Percentiles rank a stretch among this genome's conserved stretches.
Conservation (phyloP, 2,888 invertebrate genomes). For the Amblyjoppa proteus region DNA sequence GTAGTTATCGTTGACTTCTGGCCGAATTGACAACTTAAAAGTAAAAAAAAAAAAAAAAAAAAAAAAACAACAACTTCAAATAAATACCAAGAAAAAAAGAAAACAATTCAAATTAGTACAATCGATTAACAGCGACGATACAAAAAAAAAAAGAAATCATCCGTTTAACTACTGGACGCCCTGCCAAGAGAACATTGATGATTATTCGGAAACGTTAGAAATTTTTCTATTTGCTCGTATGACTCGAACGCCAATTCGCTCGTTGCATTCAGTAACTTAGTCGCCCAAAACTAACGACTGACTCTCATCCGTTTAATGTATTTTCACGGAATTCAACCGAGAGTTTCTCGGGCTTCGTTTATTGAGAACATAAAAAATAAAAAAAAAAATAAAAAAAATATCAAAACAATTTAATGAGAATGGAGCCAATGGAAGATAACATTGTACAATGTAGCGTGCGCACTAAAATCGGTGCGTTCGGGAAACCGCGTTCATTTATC, state of each 20-base stretch:
- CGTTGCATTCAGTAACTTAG: background rate
- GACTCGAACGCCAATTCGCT: background rate
- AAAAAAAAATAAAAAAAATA: too few relatives aligned
- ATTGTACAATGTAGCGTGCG: constrained; percentile 31
- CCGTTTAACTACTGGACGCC: constrained; percentile 30
- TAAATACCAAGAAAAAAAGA: background rate
- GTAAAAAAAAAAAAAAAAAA: constrained; percentile 3
- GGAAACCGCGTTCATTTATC: background rate
- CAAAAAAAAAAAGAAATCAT: background rate
- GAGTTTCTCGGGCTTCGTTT: background rate
- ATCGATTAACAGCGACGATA: background rate
- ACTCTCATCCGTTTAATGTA: background rate
- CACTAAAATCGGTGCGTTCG: constrained; percentile 7
- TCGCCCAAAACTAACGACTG: background rate
- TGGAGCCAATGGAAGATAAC: constrained; percentile 17
- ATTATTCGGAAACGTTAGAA: constrained; percentile 12
- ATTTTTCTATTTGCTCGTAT: background rate
- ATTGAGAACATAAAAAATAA: too few relatives aligned
- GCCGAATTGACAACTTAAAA: constrained; percentile 46
- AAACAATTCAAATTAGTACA: background rate
- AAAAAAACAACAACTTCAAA: background rate
- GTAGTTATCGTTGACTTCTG: constrained; percentile 76
- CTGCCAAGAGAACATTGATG: constrained; percentile 19
- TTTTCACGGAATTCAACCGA: background rate
- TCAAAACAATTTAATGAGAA: background rate